These are phyloP conservation scores for Cryptoprocta ferox DNA, from an alignment of 2,797 vertebrate genomes.

Conservation along the genomic window DNA sequence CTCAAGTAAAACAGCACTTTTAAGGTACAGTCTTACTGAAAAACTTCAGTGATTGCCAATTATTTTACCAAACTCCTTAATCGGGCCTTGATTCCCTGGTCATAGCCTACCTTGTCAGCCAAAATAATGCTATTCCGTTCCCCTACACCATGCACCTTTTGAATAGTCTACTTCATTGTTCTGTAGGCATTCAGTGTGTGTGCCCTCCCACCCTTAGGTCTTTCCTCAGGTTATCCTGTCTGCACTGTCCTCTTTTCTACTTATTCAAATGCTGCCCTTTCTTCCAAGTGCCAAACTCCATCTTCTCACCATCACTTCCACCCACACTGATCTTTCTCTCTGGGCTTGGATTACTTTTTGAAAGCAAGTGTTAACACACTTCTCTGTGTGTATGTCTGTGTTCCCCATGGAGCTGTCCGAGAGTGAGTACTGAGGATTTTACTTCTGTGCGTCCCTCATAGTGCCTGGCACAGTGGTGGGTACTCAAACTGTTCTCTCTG, in stretches of 20 bases:
- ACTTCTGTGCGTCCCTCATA: background rate
- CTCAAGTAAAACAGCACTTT: background rate
- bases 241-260: background rate
- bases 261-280: slow-evolving; percentile 40
- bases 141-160: background rate
- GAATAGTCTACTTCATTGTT: background rate
- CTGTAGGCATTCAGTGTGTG: background rate
- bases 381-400: background rate
- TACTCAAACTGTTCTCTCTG: background rate
- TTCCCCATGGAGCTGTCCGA: background rate
- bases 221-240: background rate
- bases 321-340: slow-evolving; percentile 24
- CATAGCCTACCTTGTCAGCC: background rate
- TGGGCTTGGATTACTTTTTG: slow-evolving; percentile 4
- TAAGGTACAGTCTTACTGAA: background rate
- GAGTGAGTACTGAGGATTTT: background rate
- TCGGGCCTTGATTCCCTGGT: slow-evolving; percentile 7
- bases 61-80: background rate
- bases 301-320: background rate
- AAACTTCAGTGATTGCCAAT: background rate
- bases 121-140: background rate
- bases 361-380: background rate
- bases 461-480: background rate
- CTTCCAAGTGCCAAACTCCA: background rate
- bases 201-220: background rate